Conservation (phyloP, 2,797 vertebrate species). For the Pipistrellus pygmaeus region DNA sequence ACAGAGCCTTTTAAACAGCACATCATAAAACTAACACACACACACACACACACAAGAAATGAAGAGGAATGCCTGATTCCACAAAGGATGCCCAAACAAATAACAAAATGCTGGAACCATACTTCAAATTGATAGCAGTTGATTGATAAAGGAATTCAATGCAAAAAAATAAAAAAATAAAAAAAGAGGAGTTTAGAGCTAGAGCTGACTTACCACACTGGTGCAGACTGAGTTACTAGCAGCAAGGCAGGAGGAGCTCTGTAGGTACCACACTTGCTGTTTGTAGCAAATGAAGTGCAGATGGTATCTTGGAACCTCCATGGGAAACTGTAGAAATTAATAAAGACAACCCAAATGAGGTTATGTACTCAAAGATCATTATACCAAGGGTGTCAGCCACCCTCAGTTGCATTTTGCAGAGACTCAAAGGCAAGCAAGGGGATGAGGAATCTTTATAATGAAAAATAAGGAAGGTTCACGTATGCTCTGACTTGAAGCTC, state of each 20-base stretch:
- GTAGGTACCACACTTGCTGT: not conserved
- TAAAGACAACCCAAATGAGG: not conserved
- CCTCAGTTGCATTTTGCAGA: not conserved
- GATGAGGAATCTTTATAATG: not conserved
- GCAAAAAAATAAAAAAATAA: not conserved
- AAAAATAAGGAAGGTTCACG: not conserved
- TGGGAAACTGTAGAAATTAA: not conserved
- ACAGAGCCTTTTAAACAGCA: not conserved
- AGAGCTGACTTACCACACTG: not conserved
- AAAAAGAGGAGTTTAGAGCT: not conserved
- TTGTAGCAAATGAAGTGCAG: not conserved
- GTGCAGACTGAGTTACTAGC: not conserved
- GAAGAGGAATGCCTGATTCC: not conserved
- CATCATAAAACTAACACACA: not conserved
- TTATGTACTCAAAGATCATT: not conserved
- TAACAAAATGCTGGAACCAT: not conserved
- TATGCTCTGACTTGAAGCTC: not conserved
- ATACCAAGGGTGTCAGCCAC: not conserved
- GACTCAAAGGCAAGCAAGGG: not conserved
- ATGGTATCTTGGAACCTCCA: not conserved
- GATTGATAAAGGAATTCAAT: not conserved
- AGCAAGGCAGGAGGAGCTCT: fast-evolving
- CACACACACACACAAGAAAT: not conserved
- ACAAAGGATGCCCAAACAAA: not conserved
- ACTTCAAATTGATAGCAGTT: not conserved